phyloP scores from a whole-genome alignment of 2,113 vertebrate species.

The Amia ocellicauda region DNA sequence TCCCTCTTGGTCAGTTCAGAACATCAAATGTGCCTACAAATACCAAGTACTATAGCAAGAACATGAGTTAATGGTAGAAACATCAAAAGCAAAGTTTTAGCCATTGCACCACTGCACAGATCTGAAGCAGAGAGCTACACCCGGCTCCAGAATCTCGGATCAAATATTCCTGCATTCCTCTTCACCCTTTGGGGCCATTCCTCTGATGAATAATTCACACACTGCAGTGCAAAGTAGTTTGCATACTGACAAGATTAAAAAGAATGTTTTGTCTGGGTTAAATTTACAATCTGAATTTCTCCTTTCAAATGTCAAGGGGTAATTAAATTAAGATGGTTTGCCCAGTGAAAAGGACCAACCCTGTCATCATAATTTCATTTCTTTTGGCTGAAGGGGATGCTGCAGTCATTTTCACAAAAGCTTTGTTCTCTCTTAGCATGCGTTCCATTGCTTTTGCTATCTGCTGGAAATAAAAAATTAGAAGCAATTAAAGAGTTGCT shows the following conservation, averaged over 20 bases:
- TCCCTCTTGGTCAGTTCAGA: neutral
- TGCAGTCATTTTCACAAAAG: slow-evolving; percentile 55
- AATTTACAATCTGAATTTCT: slow-evolving; percentile 73
- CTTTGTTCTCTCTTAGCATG: slow-evolving; percentile 40
- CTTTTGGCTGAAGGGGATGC: slow-evolving; percentile 56
- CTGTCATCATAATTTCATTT: slow-evolving; percentile 71
- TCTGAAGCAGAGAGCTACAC: slow-evolving; percentile 53
- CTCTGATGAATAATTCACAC: slow-evolving; percentile 78
- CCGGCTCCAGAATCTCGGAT: slow-evolving; percentile 47
- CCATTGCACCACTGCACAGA: slow-evolving; percentile 54
- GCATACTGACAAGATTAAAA: slow-evolving; percentile 80
- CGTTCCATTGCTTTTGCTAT: slow-evolving; percentile 35
- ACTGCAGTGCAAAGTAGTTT: slow-evolving; percentile 71
- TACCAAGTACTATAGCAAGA: slow-evolving; percentile 26
- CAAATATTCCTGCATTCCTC: slow-evolving; percentile 59
- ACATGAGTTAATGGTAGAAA: slow-evolving; percentile 24
- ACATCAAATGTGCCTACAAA: slow-evolving; percentile 1
- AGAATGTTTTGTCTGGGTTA: slow-evolving; percentile 76
- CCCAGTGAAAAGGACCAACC: slow-evolving; percentile 62
- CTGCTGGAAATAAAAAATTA: slow-evolving; percentile 50
- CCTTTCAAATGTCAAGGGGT: slow-evolving; percentile 75
- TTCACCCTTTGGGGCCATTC: slow-evolving; percentile 63
- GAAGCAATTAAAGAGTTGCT: slow-evolving; percentile 17
- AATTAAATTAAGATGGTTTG: slow-evolving; percentile 77
- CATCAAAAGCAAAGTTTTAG: slow-evolving; percentile 55